Evolutionary conservation across 2,888 invertebrate species (phyloP), one percentile per base, ranked within the genome.

Genomic region (Drosophila vallismaia): DNA sequence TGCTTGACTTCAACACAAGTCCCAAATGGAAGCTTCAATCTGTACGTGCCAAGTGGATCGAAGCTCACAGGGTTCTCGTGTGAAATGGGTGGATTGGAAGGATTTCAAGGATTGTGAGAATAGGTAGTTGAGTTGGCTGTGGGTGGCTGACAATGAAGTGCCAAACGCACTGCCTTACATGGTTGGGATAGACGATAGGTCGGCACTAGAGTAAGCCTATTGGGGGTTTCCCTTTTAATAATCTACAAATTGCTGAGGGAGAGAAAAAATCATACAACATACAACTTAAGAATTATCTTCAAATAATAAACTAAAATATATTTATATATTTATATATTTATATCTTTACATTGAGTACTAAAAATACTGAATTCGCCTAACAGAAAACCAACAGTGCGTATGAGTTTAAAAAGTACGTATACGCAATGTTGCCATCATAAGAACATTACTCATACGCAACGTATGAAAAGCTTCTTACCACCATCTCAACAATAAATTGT

Each of bases 1-100:
- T 38, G 52, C 55, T 44, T n/a, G 55, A 66, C 69, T 72, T 59
- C 44, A 46, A 26, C 60, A 71, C 52, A 69, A 67, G 66, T 77
- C 64, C 44, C 68, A 19, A 54, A 64, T 52, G 50, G 56, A 44
- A 48, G 31, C 51, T 52, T 44, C 38, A 52, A 48, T 48, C 48
- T 33, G 69, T 33, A 71, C 69, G 72, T 69, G 69, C 53, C 58
- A 57, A 58, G 53, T 53, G 62, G 38, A 58, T 36, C 24, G 24
- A 44, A 19, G 29, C 36, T 2, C 24, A 7, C 10, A 46, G 44
- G 40, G 51, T 44, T 44, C 50, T 49, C 26, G 28, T 66, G 40
- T 42, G 29, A 52, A 38, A 8, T 50, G 63, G 45, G 24, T 36
- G 40, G 26, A 46, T 31, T 14, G 26, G 4, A 26, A 26, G 12